Percentiles rank a stretch among this genome's conserved stretches.
Evolutionary conservation across 2,113 vertebrate genomes (phyloP).

Genomic region (Rhinogobius similis): DNA sequence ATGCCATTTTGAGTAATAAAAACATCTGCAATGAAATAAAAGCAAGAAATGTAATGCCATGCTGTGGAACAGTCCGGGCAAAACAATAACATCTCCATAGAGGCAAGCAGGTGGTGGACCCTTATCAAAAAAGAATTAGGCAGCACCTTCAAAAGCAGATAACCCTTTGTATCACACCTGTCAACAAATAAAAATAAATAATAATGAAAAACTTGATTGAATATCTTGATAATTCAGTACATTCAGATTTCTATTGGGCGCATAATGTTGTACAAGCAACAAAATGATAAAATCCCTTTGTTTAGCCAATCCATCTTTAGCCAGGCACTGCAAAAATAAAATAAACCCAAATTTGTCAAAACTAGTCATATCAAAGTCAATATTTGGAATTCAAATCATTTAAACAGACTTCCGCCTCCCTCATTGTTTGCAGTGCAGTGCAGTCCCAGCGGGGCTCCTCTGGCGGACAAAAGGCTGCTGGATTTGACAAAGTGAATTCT

Average conservation of each 20-base stretch:
- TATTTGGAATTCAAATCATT: neutral
- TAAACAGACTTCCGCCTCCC: neutral
- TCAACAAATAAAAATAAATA: neutral
- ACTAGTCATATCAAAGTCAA: neutral
- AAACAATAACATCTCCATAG: neutral
- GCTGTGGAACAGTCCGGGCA: too few relatives aligned
- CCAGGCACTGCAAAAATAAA: too few relatives aligned
- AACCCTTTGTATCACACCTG: too few relatives aligned
- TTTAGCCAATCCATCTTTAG: too few relatives aligned
- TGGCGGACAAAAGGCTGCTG: slow-evolving; percentile 6
- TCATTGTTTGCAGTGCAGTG: neutral
- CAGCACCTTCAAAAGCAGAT: neutral
- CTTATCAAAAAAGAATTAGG: too few relatives aligned
- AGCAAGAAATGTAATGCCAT: too few relatives aligned
- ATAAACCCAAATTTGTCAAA: neutral
- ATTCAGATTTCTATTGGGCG: neutral
- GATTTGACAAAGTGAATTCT: slow-evolving; percentile 25
- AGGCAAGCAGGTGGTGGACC: neutral
- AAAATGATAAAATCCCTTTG: too few relatives aligned
- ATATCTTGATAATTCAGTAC: neutral
- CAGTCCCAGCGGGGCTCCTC: neutral
- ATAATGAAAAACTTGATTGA: too few relatives aligned
- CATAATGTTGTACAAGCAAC: neutral
- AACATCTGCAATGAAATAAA: too few relatives aligned
- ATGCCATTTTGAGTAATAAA: neutral